Base-by-base conservation (phyloP, 2,888 invertebrate species). In the Eristalis tenax region DNA sequence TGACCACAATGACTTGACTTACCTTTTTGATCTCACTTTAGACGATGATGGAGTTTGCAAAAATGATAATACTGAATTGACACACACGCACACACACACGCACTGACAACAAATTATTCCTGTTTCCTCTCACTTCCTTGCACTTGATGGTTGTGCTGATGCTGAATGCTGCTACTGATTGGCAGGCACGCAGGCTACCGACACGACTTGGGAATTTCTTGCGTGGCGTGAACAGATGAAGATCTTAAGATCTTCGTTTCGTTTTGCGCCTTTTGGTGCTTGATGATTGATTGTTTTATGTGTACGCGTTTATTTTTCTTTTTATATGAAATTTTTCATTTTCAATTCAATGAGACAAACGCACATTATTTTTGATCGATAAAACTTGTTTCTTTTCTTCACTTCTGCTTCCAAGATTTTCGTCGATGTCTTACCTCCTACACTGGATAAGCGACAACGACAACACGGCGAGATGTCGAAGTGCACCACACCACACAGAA, bases 341-440 rank as follows among this genome's bases (percentile, higher is more conserved):
- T 35, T 6, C 18, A 4, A 43, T 4, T 28, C 28, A 18, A 40
- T 28, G 15, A 18, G 57, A 15, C 6, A 23, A 22, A 61, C 43
- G 28, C 68, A 59, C 56, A 22, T 40, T 40, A 76, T 68, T 59
- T 26, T 68, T 76, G 66, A 76, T 68, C 68, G 66, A 59, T 75
- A 38, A 59, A 57, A 43, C n/a, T 13, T 61, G 23, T 61, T 61
- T 61, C 4, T 8, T 8, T 26, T 59, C 26, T 5, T 59, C 26
- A 8, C 11, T 15, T 59, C 23, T 8, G 22, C 15, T 26, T 26
- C 8, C n/a, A n/a, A 23, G 28, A 0, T 10, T 61, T 2, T 4
- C n/a, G 11, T 64, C 32, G 15, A 8, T 32, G 50, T 57, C n/a
- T 59, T 2, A 15, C 13, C 56, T 35, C 35, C 10, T 32, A 43